Evolutionary conservation across 2,888 invertebrate species (phyloP).

Genomic region (Candidula unifasciata): DNA sequence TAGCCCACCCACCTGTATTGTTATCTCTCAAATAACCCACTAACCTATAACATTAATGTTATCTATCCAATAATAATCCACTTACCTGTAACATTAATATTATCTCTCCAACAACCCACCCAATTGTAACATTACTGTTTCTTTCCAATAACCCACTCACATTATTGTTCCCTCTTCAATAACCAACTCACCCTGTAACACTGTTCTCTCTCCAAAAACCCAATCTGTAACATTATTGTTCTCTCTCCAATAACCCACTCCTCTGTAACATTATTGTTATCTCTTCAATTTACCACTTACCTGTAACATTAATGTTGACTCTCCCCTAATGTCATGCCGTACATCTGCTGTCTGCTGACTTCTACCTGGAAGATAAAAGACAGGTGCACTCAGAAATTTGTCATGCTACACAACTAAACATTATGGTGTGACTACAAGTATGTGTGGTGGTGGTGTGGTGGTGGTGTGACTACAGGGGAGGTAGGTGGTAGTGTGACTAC

Average conservation of each 20-base stretch:
- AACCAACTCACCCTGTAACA: constrained; percentile 14
- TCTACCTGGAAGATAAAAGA: constrained; percentile 38
- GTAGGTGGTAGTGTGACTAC: too few relatives aligned
- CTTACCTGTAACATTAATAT: neutral
- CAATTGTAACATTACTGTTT: neutral
- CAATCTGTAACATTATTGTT: too few relatives aligned
- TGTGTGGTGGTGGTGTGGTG: too few relatives aligned
- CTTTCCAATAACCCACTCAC: neutral
- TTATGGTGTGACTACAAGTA: too few relatives aligned
- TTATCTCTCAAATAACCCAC: neutral
- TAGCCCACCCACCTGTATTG: neutral
- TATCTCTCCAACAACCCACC: too few relatives aligned
- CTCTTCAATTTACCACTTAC: neutral
- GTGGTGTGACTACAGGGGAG: too few relatives aligned
- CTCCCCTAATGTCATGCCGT: constrained; percentile 37
- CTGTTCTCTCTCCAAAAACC: constrained; percentile 18
- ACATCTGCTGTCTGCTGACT: constrained; percentile 36
- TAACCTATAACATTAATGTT: constrained; percentile 30
- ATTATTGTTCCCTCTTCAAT: neutral
- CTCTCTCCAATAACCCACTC: neutral
- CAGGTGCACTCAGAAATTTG: too few relatives aligned
- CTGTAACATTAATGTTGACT: constrained; percentile 39
- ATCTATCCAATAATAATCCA: neutral
- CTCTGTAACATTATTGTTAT: neutral
- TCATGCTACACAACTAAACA: too few relatives aligned